phyloP scores from a whole-genome alignment of 2,113 vertebrate genomes.

The Anguilla japonica region DNA sequence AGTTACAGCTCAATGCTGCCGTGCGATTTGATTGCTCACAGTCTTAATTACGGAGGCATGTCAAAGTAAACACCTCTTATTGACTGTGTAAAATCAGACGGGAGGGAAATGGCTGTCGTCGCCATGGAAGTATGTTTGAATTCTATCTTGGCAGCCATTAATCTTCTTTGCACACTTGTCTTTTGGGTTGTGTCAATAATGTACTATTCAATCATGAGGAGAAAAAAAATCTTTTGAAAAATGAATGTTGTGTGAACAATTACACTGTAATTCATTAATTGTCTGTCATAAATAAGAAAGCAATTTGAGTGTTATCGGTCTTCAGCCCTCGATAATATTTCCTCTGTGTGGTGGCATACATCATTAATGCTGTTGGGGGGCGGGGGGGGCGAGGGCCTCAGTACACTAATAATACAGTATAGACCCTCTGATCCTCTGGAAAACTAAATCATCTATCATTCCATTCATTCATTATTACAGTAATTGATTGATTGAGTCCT shows the following conservation, averaged over 20 bases:
- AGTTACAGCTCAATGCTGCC: constrained; percentile 10
- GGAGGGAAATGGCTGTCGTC: background rate
- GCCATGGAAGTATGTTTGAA: background rate
- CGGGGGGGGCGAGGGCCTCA: constrained; percentile 16
- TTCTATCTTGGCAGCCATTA: background rate
- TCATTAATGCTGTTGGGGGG: constrained; percentile 33
- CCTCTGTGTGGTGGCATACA: constrained; percentile 23
- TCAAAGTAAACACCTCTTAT: constrained; percentile 1
- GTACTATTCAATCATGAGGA: constrained; percentile 1
- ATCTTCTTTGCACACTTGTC: background rate
- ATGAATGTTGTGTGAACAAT: constrained; percentile 16
- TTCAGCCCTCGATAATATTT: constrained; percentile 21
- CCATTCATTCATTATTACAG: constrained; percentile 34
- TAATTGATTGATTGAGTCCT: constrained; percentile 32
- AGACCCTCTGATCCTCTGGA: constrained; percentile 20
- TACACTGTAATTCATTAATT: constrained; percentile 1
- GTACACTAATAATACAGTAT: constrained; percentile 29
- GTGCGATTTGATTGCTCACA: constrained; percentile 9
- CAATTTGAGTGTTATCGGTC: constrained; percentile 31
- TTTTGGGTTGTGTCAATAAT: constrained; percentile 10
- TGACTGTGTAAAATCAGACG: constrained; percentile 4
- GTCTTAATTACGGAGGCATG: constrained; percentile 7
- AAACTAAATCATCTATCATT: constrained; percentile 34
- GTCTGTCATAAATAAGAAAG: constrained; percentile 23
- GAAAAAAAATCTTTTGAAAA: constrained; percentile 18